Evolutionary conservation across 2,113 vertebrate species (phyloP).

Genomic region (Sceloporus undulatus): DNA sequence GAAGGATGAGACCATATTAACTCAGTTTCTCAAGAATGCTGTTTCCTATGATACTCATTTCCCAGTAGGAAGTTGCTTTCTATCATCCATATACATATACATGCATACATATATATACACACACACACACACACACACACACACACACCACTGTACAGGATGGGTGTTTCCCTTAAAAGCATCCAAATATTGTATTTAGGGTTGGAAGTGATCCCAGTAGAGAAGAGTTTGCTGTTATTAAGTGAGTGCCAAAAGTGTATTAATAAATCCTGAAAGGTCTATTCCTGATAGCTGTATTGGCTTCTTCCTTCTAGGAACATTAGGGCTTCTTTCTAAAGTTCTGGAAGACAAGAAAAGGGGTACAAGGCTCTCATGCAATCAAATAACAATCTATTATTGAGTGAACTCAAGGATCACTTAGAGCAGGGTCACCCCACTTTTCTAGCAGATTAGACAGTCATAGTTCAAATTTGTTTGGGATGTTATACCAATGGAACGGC

Average conservation of each 20-base stretch:
- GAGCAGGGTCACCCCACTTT: neutral
- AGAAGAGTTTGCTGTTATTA: neutral
- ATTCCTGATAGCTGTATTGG: no score
- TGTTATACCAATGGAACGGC: no score
- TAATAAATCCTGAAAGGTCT: conserved; percentile 10
- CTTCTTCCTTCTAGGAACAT: conserved; percentile 1
- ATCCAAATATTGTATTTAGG: neutral
- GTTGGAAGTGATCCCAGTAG: conserved; percentile 4
- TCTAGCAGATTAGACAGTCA: neutral
- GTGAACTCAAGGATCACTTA: neutral
- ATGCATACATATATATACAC: neutral
- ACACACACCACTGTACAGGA: neutral
- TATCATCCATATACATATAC: neutral
- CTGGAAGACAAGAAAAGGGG: neutral
- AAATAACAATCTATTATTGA: neutral
- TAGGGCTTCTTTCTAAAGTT: neutral
- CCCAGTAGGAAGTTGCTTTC: neutral
- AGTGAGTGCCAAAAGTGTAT: neutral
- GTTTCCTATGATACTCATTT: neutral
- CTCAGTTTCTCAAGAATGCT: neutral
- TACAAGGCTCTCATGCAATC: neutral
- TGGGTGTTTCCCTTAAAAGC: conserved; percentile 21
- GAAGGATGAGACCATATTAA: neutral
- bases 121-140: no score
- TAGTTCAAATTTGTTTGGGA: neutral